phyloP scores from a whole-genome alignment of 2,888 invertebrate species.

The Acanthosepion pharaonis region DNA sequence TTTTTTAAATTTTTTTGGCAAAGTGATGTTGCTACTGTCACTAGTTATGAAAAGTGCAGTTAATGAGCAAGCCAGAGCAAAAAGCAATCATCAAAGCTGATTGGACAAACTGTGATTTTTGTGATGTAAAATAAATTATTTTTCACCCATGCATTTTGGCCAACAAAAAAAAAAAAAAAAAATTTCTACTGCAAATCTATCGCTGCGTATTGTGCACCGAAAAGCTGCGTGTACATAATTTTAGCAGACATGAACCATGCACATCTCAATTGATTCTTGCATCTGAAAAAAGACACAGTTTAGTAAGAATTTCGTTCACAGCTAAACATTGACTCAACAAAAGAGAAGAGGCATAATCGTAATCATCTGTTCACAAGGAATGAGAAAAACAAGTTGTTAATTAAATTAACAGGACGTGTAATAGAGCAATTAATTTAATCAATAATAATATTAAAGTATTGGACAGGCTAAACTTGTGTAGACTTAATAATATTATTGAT shows the following conservation, averaged over 20 bases:
- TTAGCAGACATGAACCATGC: constrained; percentile 22
- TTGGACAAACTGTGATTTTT: no score
- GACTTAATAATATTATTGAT: neutral
- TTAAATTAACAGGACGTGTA: neutral
- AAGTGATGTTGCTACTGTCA: neutral
- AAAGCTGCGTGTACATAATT: neutral
- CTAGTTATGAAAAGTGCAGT: neutral
- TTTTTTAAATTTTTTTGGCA: no score
- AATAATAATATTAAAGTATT: neutral
- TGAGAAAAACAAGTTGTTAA: neutral
- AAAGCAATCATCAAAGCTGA: neutral
- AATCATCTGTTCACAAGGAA: neutral
- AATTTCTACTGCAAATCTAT: neutral
- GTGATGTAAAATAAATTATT: neutral
- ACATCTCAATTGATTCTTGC: neutral
- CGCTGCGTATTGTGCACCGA: neutral
- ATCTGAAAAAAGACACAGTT: neutral
- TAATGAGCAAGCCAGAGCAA: constrained; percentile 6
- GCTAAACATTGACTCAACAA: neutral
- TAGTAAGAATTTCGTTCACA: neutral
- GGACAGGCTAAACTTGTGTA: neutral
- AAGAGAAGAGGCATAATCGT: neutral
- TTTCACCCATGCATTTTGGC: neutral
- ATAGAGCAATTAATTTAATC: neutral
- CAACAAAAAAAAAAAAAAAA: neutral